Evolutionary conservation across 1,140 invertebrate species (phyloP), one percentile per base, ranked within the genome.

Genomic region (Drosophila nasuta): DNA sequence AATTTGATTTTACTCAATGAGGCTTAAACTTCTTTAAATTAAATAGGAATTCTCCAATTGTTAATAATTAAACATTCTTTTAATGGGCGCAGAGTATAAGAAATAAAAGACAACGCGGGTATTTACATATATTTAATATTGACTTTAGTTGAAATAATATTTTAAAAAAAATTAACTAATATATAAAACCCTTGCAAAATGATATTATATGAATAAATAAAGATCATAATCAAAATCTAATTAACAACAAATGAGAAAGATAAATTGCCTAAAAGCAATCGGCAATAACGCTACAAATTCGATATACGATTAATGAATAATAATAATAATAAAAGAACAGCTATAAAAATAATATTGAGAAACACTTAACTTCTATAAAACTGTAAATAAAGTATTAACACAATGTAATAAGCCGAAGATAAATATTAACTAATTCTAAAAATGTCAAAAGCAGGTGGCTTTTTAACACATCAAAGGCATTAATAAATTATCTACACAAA

Each of bases 391-490:
- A 64, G 17, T 51, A 54, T 15, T 51, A 41, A 75, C 35, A 59
- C 30, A 38, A 74, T 51, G 54, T 30, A 33, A 56, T 51, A 77
- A 60, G 51, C 57, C 41, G 51, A 57, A 80, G 60, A 69, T 57
- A 59, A 62, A 66, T 69, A 43, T 17, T 10, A 59, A 41, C 28
- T 25, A 41, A 75, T 49, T n/a, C 10, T 56, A 43, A 58, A 17
- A 67, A 38, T 41, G 33, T 67, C 5, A 13, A 8, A 13, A 51
- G 35, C 35, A 38, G 35, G 35, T 38, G 35, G 35, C 35, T 38
- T 38, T 38, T 10, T 10, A 10, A 38, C 6, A 46, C 64, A 73
- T 3, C 13, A 38, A 38, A 13, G 41, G 41, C 41, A 43, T 38
- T 38, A 8, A 41, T 41, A 43, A 15, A 43, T 33, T 5, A 33